Evolutionary conservation across 2,888 invertebrate species (phyloP).

Genomic region (Buathra laborator): DNA sequence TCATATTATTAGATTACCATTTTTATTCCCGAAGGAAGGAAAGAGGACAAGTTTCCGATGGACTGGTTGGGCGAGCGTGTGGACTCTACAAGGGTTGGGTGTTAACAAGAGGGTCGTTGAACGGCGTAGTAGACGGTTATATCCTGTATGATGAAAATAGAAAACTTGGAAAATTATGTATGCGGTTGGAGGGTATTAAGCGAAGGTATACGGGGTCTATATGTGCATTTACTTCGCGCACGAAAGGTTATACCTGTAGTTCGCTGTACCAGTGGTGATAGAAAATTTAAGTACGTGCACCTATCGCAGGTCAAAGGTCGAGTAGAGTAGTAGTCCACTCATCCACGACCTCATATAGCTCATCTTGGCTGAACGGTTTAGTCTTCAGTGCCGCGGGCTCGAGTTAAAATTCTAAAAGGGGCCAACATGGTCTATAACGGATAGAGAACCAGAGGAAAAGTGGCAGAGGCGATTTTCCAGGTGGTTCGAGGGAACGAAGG

Average conservation of each 20-base stretch:
- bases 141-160: slow-evolving; percentile 17
- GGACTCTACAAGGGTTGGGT: background rate
- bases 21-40: background rate
- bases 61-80: background rate
- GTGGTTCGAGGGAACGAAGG: background rate
- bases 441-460: slow-evolving; percentile 8
- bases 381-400: slow-evolving; percentile 41
- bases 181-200: slow-evolving; percentile 23
- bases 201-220: slow-evolving; percentile 7
- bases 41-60: background rate
- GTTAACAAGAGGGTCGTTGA: background rate
- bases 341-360: slow-evolving; percentile 2
- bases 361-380: slow-evolving; percentile 31
- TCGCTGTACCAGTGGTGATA: background rate
- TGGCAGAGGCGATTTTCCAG: background rate
- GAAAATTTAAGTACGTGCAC: slow-evolving; percentile 31
- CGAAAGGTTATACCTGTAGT: background rate
- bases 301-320: slow-evolving; percentile 20
- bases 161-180: slow-evolving; percentile 57
- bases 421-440: background rate
- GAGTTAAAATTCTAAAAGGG: slow-evolving; percentile 28
- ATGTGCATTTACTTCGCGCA: background rate
- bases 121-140: slow-evolving; percentile 1
- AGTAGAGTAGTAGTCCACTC: slow-evolving; percentile 5
- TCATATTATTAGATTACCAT: slow-evolving; percentile 6